Percentiles rank a stretch among this genome's conserved stretches.
phyloP scores from a whole-genome alignment of 2,113 vertebrate genomes.

The Gymnogyps californianus region DNA sequence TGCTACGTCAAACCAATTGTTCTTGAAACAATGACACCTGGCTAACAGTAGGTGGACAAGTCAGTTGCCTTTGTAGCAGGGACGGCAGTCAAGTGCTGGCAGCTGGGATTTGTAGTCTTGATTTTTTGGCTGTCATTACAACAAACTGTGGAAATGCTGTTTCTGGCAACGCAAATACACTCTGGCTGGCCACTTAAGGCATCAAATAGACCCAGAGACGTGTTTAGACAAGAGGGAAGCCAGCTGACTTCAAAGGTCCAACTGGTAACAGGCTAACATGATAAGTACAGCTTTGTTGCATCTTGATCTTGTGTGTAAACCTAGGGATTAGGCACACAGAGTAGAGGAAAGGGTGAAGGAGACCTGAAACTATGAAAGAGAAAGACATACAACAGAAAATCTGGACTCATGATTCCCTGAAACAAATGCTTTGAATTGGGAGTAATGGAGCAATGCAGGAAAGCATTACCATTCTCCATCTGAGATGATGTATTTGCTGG shows the following conservation, averaged over 20 bases:
- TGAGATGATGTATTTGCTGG: not conserved
- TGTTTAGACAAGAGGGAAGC: not conserved
- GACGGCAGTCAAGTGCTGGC: not conserved
- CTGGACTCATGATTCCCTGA: not conserved
- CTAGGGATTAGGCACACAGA: not conserved
- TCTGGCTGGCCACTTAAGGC: not conserved
- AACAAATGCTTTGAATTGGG: not conserved
- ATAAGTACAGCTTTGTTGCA: not conserved
- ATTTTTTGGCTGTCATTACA: not conserved
- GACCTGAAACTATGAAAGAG: not conserved
- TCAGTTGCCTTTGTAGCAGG: not conserved
- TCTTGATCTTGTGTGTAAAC: not conserved
- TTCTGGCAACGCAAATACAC: not conserved
- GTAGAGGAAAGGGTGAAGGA: not conserved
- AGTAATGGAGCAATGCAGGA: not conserved
- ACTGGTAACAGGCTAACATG: not conserved
- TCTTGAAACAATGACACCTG: not conserved
- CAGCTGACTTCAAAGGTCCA: not conserved
- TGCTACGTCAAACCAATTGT: not conserved
- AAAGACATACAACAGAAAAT: not conserved
- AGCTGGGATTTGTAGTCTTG: not conserved
- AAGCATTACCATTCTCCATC: not conserved
- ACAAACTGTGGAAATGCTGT: not conserved
- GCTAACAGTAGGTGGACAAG: not conserved
- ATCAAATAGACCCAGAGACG: not conserved